phyloP scores from a whole-genome alignment of 2,888 invertebrate genomes.

The Melinaea menophilus region DNA sequence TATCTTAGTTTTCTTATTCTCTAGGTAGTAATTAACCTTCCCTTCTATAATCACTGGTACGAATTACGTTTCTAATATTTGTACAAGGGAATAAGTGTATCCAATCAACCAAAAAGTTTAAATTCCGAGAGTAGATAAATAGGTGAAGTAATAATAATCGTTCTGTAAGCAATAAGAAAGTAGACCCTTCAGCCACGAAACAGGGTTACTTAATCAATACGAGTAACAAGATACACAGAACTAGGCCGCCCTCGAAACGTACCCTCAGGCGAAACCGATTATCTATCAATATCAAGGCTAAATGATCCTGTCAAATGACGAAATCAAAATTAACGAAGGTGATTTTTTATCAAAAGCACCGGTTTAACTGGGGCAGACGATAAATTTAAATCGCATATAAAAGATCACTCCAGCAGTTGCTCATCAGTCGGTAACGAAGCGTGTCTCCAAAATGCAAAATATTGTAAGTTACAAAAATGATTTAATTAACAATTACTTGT shows the following conservation, averaged over 20 bases:
- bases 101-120: too few species aligned
- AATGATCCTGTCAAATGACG: conserved; percentile 14
- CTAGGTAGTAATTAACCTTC: too few species aligned
- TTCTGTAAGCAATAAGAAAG: too few species aligned
- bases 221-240: not conserved
- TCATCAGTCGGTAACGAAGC: conserved; percentile 53
- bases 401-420: conserved; percentile 39
- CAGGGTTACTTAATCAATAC: not conserved
- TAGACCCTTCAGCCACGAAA: not conserved
- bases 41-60: too few species aligned
- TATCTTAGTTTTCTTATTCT: too few species aligned
- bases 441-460: conserved; percentile 49
- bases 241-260: not conserved
- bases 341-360: conserved; percentile 31
- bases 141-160: too few species aligned
- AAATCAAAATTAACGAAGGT: conserved; percentile 21
- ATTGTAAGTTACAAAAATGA: conserved; percentile 46
- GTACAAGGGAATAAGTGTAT: too few species aligned
- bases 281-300: conserved; percentile 4
- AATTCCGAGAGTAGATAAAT: too few species aligned
- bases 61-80: too few species aligned
- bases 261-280: not conserved
- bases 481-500: not conserved
- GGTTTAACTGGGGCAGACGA: conserved; percentile 49
- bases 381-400: conserved; percentile 51